Evolutionary conservation across 2,888 invertebrate species (phyloP).

Genomic region (Epinotia bilunana): DNA sequence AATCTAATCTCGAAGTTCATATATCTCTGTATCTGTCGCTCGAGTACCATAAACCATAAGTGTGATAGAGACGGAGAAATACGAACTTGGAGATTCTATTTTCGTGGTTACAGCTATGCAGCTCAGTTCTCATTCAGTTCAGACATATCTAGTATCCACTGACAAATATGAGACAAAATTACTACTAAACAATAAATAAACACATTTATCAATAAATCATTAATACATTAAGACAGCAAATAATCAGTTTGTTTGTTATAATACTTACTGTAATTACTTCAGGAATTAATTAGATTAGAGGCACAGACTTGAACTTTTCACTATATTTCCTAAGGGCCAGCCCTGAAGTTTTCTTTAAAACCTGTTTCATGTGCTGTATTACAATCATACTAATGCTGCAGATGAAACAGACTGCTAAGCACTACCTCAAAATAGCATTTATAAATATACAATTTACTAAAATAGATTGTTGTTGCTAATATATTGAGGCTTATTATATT

Average conservation of each 20-base stretch:
- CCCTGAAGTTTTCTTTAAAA: background rate
- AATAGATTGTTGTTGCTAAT: background rate
- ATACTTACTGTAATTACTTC: background rate
- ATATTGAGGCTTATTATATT: background rate
- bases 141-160: background rate
- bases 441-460: background rate
- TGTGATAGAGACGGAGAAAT: no score
- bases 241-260: no score
- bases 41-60: no score
- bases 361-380: background rate
- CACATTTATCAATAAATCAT: background rate
- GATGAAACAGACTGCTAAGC: background rate
- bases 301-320: background rate
- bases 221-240: background rate
- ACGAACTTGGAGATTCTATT: no score
- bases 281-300: background rate
- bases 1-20: no score
- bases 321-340: background rate
- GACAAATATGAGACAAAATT: background rate
- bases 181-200: slow-evolving; percentile 2
- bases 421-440: background rate
- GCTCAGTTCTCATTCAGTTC: background rate
- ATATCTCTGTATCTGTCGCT: no score
- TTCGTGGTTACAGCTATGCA: no score
- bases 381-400: no score